Conservation (phyloP, 2,113 vertebrate genomes). For the Oreochromis tanganicae region DNA sequence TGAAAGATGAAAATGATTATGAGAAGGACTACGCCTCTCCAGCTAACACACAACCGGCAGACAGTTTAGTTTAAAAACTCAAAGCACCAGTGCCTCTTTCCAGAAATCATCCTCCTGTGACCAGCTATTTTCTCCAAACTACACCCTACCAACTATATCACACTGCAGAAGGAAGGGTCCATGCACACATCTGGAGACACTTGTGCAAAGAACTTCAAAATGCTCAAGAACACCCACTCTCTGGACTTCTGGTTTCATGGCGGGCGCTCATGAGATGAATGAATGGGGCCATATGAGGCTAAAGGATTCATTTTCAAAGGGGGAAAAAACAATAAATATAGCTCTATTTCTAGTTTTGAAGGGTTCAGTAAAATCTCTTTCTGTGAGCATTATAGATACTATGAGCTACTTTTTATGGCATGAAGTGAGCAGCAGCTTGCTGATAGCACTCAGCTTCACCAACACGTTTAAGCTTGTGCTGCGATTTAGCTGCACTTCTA, state of each 20-base stretch:
- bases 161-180: not conserved
- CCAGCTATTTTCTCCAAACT: not conserved
- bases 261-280: fast-evolving
- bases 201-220: not conserved
- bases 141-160: not conserved
- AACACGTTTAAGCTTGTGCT: not conserved
- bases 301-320: not conserved
- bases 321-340: not conserved
- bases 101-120: not conserved
- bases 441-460: not conserved
- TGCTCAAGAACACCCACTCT: not conserved
- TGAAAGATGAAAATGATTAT: not conserved
- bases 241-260: not conserved
- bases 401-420: not conserved
- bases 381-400: fast-evolving
- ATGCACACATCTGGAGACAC: not conserved
- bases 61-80: not conserved
- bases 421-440: not conserved
- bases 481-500: not conserved
- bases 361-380: not conserved
- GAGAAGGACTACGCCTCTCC: not conserved
- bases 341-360: not conserved
- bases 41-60: not conserved
- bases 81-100: not conserved
- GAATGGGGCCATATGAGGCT: not conserved